phyloP scores from a whole-genome alignment of 2,797 vertebrate species.

The Gymnoscopelus microlampas region DNA sequence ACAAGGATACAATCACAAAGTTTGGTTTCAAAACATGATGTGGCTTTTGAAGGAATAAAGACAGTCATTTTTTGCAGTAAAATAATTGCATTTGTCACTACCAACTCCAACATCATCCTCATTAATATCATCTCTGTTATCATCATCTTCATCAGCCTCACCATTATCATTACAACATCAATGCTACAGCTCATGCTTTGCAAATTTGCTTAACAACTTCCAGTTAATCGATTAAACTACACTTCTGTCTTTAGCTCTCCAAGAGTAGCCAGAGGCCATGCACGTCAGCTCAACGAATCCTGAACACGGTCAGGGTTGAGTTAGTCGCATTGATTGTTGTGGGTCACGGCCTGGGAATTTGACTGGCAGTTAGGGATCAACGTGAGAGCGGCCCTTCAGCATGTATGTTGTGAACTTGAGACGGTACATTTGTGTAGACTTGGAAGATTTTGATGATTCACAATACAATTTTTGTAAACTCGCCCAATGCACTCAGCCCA shows the following conservation, averaged over 20 bases:
- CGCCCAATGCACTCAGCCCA: constrained; percentile 17
- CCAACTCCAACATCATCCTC: constrained; percentile 6
- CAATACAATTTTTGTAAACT: constrained; percentile 13
- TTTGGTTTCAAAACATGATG: constrained; percentile 45
- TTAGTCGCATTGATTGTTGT: constrained; percentile 39
- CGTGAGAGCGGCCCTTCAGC: constrained; percentile 9
- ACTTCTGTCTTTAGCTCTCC: background rate
- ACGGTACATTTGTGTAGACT: too few species aligned
- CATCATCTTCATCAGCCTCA: background rate
- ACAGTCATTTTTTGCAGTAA: background rate
- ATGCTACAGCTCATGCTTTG: background rate
- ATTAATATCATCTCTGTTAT: background rate
- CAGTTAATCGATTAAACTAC: constrained; percentile 6
- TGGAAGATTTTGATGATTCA: too few species aligned
- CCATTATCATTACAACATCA: constrained; percentile 1
- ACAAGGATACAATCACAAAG: constrained; percentile 45
- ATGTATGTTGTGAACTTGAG: too few species aligned
- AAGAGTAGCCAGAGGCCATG: constrained; percentile 12
- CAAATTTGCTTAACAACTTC: constrained; percentile 2
- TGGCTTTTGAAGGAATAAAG: constrained; percentile 34
- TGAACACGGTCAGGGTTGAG: constrained; percentile 19
- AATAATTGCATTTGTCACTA: background rate
- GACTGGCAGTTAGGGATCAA: constrained; percentile 28
- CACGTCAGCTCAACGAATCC: constrained; percentile 19
- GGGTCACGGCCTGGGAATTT: constrained; percentile 34